Base-by-base conservation (phyloP, 2,797 vertebrate genomes). In the Masticophis lateralis region DNA sequence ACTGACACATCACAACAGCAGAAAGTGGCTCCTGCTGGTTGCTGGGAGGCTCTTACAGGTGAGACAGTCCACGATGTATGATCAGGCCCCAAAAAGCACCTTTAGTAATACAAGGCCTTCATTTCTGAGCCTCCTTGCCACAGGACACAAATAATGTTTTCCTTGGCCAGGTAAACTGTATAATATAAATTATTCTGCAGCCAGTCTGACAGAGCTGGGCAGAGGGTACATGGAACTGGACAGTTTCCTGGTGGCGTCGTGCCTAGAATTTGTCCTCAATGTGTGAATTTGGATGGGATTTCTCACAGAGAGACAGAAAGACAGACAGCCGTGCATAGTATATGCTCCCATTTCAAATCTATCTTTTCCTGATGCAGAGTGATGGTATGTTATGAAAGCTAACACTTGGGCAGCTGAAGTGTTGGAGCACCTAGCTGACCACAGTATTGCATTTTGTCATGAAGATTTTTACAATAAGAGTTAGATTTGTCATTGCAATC, bases 111-210 rank as follows among this genome's bases (percentile, higher is more conserved):
- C 96, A 96, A 97, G 92, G 96, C 96, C 96, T 97, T 97, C 96
- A 90, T 92, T 96, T 97, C 96, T 97, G 94, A 95, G 96, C 95
- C 93, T 94, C 95, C 96, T 94, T 96, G 97, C 97, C 98, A 97
- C 95, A 86, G 97, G 97, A 96, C 92, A 87, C 89, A 25, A 94
- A 96, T 95, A 83, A 94, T 98, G 97, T 98, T 98, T 98, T 97
- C 96, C 97, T 98, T 98, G 98, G 98, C 98, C 94, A n/a, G 86
- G 90, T 92, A 91, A 95, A 89, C 93, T 87, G 96, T 93, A 96
- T 94, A 96, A 98, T 98, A 98, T 98, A 98, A 98, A 98, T 98
- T 96, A 98, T 96, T 96, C 96, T 97, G 97, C 96, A 94, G 97
- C 96, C 97, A 97, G 97, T 95, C 97, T 98, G 98, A 97, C 97